Percentiles rank a stretch among this genome's conserved stretches.
Evolutionary conservation across 2,888 invertebrate species (phyloP).

Genomic region (Drosophila pseudotalamancana): DNA sequence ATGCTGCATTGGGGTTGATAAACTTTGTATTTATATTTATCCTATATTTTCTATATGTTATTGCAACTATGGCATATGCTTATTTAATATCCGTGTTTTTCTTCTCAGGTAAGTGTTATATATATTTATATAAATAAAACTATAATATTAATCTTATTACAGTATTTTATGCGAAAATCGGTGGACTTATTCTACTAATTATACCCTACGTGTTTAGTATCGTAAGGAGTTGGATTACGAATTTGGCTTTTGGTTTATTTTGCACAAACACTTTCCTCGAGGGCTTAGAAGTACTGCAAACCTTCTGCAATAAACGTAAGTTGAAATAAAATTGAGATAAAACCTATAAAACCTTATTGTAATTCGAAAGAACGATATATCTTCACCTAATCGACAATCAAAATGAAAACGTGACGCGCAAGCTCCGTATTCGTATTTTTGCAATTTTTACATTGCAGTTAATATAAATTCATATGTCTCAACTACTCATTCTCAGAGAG

Average conservation of each 20-base stretch:
- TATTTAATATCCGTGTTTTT: slow-evolving; percentile 83
- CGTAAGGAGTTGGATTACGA: slow-evolving; percentile 65
- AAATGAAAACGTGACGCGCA: too few species aligned
- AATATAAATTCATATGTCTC: too few species aligned
- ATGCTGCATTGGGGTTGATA: slow-evolving; percentile 67
- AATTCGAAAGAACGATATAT: too few species aligned
- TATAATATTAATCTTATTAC: slow-evolving; percentile 29
- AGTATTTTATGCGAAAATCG: slow-evolving; percentile 83
- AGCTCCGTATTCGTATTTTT: too few species aligned
- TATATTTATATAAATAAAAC: neutral
- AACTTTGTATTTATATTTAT: slow-evolving; percentile 59
- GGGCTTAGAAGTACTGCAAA: slow-evolving; percentile 80
- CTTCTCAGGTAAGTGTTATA: slow-evolving; percentile 78
- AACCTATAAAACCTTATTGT: too few species aligned
- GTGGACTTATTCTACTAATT: slow-evolving; percentile 80
- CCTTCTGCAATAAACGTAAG: slow-evolving; percentile 82
- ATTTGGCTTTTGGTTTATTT: slow-evolving; percentile 62
- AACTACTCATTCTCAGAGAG: too few species aligned
- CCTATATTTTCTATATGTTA: slow-evolving; percentile 74
- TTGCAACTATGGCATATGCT: slow-evolving; percentile 80
- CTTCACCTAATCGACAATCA: too few species aligned
- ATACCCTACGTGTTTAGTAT: slow-evolving; percentile 80
- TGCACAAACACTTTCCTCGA: slow-evolving; percentile 81
- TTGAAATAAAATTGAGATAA: too few species aligned
- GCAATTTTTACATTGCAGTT: too few species aligned